Base-by-base conservation (phyloP, 2,797 vertebrate genomes). In the Lithobates pipiens region DNA sequence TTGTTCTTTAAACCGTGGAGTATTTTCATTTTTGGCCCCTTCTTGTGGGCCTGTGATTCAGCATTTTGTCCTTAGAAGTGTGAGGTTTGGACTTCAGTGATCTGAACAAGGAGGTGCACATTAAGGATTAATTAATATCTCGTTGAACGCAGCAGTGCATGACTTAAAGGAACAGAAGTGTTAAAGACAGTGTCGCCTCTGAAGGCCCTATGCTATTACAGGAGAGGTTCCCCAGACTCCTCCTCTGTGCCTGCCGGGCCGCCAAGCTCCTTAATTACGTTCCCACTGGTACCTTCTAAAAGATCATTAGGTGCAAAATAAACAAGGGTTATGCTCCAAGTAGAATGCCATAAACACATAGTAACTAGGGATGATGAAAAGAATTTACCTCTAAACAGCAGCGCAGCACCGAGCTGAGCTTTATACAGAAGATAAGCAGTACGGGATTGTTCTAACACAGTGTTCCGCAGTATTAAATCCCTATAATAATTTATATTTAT, bases 291-390 rank as follows among this genome's bases (percentile, higher is more conserved):
- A 97, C 97, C 97, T 97, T 97, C 96, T 96, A 96, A 95, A 93
- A 94, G 94, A 95, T 98, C 96, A 96, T 97, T 97, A 97, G 95
- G 95, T 95, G 96, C 96, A 96, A 95, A 96, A 95, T 97, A 96
- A 97, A 97, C 95, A 96, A 96, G 96, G 96, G 95, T 94, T 94
- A 95, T 94, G 95, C 94, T 95, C 95, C 95, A 96, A 97, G 96
- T 97, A 96, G 97, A 96, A 96, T 88, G 93, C 95, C 94, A 95
- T 96, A 93, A 95, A 95, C 94, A 93, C 95, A 93, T 93, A 95
- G 80, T 42, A 83, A 77, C 46, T 50, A 61, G 72, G 75, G 85
- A 86, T 95, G 94, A 93, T 93, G 93, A 94, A 94, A 78, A 63
- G 42, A 67, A 29, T 32, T 50, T 71, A 42, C 70, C 39, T 29